Conservation (phyloP, 2,888 invertebrate genomes). For the Sipha maydis region DNA sequence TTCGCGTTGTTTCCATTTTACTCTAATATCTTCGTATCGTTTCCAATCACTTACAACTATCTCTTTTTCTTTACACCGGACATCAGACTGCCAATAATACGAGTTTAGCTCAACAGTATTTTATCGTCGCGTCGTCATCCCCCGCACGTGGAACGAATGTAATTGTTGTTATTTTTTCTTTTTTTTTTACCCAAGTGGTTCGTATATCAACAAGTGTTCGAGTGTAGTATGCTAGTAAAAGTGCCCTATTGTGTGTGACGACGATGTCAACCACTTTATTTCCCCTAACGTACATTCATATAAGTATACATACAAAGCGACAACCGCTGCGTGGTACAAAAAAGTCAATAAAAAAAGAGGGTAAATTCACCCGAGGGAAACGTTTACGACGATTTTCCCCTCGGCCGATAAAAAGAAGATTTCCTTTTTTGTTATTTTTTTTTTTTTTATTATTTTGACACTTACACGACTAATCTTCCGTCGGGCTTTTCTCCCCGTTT, state of each 20-base stretch:
- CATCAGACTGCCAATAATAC: too few relatives aligned
- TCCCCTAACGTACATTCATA: slow-evolving; percentile 35
- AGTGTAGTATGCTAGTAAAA: slow-evolving; percentile 25
- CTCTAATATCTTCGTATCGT: too few relatives aligned
- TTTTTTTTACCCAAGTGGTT: neutral
- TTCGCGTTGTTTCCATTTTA: too few relatives aligned
- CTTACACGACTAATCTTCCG: slow-evolving; percentile 59
- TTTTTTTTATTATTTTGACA: slow-evolving; percentile 57
- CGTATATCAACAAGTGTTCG: slow-evolving; percentile 52
- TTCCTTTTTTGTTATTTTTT: slow-evolving; percentile 12
- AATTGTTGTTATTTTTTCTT: slow-evolving; percentile 24
- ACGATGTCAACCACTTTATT: slow-evolving; percentile 62
- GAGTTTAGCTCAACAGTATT: too few relatives aligned
- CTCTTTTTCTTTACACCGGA: too few relatives aligned
- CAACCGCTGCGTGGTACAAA: slow-evolving; percentile 39
- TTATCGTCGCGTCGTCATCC: neutral
- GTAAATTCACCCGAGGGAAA: slow-evolving; percentile 59
- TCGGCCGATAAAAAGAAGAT: slow-evolving; percentile 58
- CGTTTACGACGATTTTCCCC: slow-evolving; percentile 60
- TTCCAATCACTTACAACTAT: too few relatives aligned
- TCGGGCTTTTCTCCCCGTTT: neutral
- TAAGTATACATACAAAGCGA: slow-evolving; percentile 18
- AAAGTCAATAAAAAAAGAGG: slow-evolving; percentile 61
- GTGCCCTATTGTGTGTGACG: slow-evolving; percentile 52
- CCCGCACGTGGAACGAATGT: neutral